These are phyloP conservation scores for Sinhomidia bicolor DNA, from an alignment of 2,888 invertebrate species.

Conservation along the genomic window DNA sequence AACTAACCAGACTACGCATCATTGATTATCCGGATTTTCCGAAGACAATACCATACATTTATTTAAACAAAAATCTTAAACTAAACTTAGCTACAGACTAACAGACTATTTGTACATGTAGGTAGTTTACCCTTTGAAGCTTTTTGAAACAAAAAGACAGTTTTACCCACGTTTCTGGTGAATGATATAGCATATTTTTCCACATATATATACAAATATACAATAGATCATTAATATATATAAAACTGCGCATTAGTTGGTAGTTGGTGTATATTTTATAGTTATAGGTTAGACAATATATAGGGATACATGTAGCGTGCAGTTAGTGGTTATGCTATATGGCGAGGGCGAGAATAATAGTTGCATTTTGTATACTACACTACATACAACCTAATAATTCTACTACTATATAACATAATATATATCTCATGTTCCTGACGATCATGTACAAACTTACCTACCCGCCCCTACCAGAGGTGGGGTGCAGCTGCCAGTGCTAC, in stretches of 20 bases:
- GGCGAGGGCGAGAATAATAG: background rate
- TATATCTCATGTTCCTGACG: slow-evolving; percentile 19
- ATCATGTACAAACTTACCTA: slow-evolving; percentile 33
- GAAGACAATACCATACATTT: no score
- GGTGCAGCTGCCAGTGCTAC: slow-evolving; percentile 56
- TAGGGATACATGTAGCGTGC: background rate
- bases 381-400: background rate
- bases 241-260: background rate
- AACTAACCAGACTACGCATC: no score
- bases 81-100: no score
- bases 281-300: background rate
- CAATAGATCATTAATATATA: no score
- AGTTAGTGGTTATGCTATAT: background rate
- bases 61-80: no score
- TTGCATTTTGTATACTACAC: background rate
- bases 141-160: background rate
- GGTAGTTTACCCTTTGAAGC: background rate
- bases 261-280: background rate
- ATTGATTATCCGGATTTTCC: no score
- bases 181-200: no score
- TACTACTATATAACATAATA: slow-evolving; percentile 3
- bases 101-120: background rate
- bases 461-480: slow-evolving; percentile 64
- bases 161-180: background rate
- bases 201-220: no score